phyloP scores from a whole-genome alignment of 2,113 vertebrate species.

The Ammodytes dubius region DNA sequence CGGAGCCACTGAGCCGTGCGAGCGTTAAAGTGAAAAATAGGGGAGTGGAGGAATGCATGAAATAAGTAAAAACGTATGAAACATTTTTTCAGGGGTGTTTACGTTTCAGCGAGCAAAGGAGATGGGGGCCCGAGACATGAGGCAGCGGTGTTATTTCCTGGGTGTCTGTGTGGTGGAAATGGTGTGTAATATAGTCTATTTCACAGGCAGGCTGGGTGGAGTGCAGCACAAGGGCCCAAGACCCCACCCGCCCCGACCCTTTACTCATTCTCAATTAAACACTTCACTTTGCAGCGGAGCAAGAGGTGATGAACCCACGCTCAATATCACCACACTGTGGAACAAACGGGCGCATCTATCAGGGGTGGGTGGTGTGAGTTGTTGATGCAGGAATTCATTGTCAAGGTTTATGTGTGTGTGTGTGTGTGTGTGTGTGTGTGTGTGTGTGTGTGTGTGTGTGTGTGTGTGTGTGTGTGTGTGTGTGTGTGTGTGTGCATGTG shows the following conservation, averaged over 20 bases:
- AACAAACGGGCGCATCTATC: slow-evolving; percentile 10
- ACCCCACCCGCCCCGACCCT: neutral
- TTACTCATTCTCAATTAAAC: slow-evolving; percentile 70
- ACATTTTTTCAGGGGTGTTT: slow-evolving; percentile 49
- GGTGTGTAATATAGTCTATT: slow-evolving; percentile 69
- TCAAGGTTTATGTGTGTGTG: slow-evolving; percentile 22
- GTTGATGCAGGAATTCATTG: slow-evolving; percentile 8
- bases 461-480: slow-evolving; percentile 1
- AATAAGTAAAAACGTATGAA: slow-evolving; percentile 64
- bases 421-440: slow-evolving; percentile 8
- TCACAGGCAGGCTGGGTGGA: slow-evolving; percentile 67
- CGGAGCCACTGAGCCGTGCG: slow-evolving; percentile 48
- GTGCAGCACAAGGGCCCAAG: slow-evolving; percentile 36
- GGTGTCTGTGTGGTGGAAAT: slow-evolving; percentile 49
- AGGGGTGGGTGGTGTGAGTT: neutral
- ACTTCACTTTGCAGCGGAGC: slow-evolving; percentile 42
- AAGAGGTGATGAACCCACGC: slow-evolving; percentile 24
- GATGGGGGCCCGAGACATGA: slow-evolving; percentile 24
- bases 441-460: slow-evolving; percentile 7
- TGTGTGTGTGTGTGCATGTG: slow-evolving; percentile 6
- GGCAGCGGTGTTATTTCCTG: slow-evolving; percentile 48
- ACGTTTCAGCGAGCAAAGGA: slow-evolving; percentile 65
- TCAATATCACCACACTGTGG: slow-evolving; percentile 25
- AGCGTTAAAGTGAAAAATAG: slow-evolving; percentile 55
- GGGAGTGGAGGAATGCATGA: slow-evolving; percentile 58